Conservation (phyloP, 2,113 vertebrate species). For the Noturus placidus region DNA sequence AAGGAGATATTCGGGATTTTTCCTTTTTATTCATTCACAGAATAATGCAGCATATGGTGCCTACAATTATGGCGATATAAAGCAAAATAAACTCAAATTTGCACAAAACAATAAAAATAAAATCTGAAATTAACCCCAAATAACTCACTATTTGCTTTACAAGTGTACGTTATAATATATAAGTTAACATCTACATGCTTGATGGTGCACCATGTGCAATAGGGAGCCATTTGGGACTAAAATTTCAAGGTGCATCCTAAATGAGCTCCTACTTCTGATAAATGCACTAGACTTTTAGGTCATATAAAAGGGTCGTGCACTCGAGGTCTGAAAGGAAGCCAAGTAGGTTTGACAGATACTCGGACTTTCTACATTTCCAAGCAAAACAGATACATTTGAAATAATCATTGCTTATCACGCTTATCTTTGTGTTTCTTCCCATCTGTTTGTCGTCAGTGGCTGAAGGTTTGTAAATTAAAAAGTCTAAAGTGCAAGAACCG, state of each 20-base stretch:
- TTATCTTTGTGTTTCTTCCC: not conserved
- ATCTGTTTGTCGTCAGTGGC: not conserved
- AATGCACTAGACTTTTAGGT: not conserved
- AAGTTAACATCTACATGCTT: not conserved
- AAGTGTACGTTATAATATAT: not conserved
- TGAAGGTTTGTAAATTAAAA: not conserved
- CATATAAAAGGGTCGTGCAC: not conserved
- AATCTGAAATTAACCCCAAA: not conserved
- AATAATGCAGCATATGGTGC: constrained; percentile 22
- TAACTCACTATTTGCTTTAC: not conserved
- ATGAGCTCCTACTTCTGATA: not conserved
- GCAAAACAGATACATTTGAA: not conserved
- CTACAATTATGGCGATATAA: constrained; percentile 15
- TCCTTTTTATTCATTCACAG: not conserved
- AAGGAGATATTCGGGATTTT: not conserved
- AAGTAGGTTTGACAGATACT: not conserved
- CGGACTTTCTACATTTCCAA: not conserved
- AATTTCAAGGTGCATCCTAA: not conserved
- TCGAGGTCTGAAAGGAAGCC: constrained; percentile 4
- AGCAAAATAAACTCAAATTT: constrained; percentile 4
- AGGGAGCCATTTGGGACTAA: not conserved
- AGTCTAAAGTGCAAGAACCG: constrained; percentile 29
- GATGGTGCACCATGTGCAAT: not conserved
- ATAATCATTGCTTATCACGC: constrained; percentile 13
- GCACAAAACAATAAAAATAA: not conserved